Evolutionary conservation across 2,113 vertebrate species (phyloP), one percentile per base, ranked within the genome.

Genomic region (Engystomops pustulosus): DNA sequence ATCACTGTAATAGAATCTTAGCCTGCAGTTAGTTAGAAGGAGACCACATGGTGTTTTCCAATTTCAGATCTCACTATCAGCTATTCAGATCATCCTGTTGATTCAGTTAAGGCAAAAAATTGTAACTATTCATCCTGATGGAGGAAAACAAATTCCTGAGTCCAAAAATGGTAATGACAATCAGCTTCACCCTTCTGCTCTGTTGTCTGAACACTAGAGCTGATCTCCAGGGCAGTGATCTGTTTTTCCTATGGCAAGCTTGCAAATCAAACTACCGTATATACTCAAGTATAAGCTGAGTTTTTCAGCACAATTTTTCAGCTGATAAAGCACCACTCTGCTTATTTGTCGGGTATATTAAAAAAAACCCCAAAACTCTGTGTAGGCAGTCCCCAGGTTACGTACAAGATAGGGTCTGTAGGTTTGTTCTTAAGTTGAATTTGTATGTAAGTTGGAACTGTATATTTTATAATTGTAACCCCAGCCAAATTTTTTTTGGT

Each of bases 141-240:
- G 67, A 41, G 67, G 36, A 69, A 41, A 69, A 69, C 67, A 69
- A n/a, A 38, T 69, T 69, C 67, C 67, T 18, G 34, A 10, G 7
- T 69, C 67, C 67, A 69, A 69, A 69, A 38, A 69, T 69, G 65
- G 67, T 38, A 2, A 69, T 9, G n/a, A 69, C 67, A 69, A 69
- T 69, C 18, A 9, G 18, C 34, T 9, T 69, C 18, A 38, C 67
- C 34, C 34, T 23, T 25, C 7, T 32, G 30, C 27, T 38, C 36
- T n/a, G 8, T 14, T 41, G 18, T 10, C 0, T n/a, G n/a, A n/a
- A 69, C 67, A 41, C 6, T 9, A 20, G 17, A 9, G 17, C 15
- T 68, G 67, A 20, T 38, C 67, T 30, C 8, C 67, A 68, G 15
- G 12, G 18, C 65, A 9, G 30, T 38, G 18, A 69, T 36, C 67